Percentiles rank a stretch among this genome's conserved stretches.
These are phyloP conservation scores for Theristicus caerulescens DNA, from an alignment of 2,113 vertebrate species.

Conservation along the genomic window DNA sequence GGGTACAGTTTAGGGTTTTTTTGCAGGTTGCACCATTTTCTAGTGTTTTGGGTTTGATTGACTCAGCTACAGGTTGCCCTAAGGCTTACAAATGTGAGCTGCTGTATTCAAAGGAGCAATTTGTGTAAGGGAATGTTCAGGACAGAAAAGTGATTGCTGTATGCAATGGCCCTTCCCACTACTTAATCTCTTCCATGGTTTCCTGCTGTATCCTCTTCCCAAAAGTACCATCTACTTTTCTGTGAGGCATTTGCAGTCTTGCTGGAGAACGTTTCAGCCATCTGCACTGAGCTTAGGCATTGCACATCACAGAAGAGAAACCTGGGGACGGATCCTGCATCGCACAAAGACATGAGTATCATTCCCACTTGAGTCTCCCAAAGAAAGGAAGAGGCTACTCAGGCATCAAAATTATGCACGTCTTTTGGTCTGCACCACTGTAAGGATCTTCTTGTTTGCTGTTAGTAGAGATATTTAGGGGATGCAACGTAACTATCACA, in stretches of 20 bases:
- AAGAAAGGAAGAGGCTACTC: neutral
- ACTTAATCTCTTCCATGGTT: neutral
- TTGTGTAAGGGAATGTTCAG: neutral
- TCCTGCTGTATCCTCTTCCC: neutral
- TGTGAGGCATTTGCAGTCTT: neutral
- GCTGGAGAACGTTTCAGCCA: neutral
- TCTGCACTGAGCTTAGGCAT: neutral
- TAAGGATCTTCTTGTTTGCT: neutral
- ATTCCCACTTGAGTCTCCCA: neutral
- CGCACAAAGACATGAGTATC: neutral
- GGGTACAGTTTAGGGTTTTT: neutral
- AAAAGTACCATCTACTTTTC: neutral
- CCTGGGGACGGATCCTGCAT: neutral
- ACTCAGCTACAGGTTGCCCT: neutral
- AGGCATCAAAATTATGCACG: neutral
- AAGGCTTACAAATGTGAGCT: neutral
- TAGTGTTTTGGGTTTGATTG: neutral
- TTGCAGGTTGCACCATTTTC: neutral
- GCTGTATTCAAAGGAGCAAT: neutral
- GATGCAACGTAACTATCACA: neutral
- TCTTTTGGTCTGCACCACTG: neutral
- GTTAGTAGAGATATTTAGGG: neutral
- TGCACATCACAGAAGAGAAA: neutral
- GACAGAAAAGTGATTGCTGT: neutral
- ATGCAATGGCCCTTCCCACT: neutral